Base-by-base conservation (phyloP, 2,888 invertebrate species). In the Periphyllus acericola region DNA sequence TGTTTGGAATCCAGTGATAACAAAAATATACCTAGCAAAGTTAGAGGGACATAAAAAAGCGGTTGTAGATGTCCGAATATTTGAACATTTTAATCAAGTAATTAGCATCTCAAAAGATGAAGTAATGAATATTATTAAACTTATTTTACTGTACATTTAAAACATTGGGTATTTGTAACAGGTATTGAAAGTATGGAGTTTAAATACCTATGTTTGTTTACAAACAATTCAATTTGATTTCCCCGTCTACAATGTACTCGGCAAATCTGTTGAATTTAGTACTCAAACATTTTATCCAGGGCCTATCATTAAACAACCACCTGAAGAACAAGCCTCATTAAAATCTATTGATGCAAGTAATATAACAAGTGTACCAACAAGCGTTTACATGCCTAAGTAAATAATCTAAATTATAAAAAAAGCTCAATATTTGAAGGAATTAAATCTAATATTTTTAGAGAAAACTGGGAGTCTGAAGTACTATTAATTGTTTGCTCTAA, bases 161-260 rank as follows among this genome's bases (percentile, higher is more conserved):
- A 25, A 60, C 60, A 25, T 60, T 60, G 1, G 21, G 0, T 9
- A 1, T 60, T 60, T 60, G 60, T 25, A 25, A 21, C 25, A 94
- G 94, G 92, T 92, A 36, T 90, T 94, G 21, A 93, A 94, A 90
- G 92, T 94, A 52, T 94, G 94, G 94, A 93, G 94, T 90, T 90
- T 94, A 71, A 93, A 93, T 89, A 93, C 94, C 89, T 93, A 94
- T 89, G 92, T 92, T 86, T 92, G 94, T 78, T 91, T 94, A 8
- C 94, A 94, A 91, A 93, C 92, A 0, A 90, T 94, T 32, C 92
- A 92, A 89, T 91, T 94, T 29, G 92, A 92, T 89, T 94, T 93
- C 89, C 94, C 94, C 0, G 93, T 93, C 46, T 92, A 94, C 76
- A 92, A 93, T 1, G 92, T 93, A 1, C 91, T 93, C 29, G 94